Evolutionary conservation across 2,888 invertebrate species (phyloP).

Genomic region (Drosophila recens): DNA sequence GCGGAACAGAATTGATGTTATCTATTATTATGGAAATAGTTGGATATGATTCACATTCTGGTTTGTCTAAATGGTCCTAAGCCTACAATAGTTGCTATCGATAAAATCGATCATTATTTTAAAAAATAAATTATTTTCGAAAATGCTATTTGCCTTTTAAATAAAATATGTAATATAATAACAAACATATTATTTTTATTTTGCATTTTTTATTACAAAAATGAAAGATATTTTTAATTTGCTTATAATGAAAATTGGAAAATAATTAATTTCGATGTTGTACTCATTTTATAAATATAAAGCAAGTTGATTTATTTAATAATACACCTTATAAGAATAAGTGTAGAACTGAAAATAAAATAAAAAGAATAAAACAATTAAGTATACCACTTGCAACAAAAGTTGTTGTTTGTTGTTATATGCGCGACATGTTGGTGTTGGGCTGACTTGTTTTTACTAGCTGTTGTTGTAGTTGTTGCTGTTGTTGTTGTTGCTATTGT

Average conservation of each 20-base stretch:
- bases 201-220: too few relatives aligned
- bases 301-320: conserved; percentile 7
- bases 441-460: conserved; percentile 41
- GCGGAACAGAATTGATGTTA: background rate
- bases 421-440: conserved; percentile 62
- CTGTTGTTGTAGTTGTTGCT: conserved; percentile 12
- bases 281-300: background rate
- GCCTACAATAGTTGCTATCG: background rate
- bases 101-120: too few relatives aligned
- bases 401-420: conserved; percentile 39
- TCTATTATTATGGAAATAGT: background rate
- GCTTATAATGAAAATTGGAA: too few relatives aligned
- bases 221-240: too few relatives aligned
- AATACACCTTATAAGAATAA: conserved; percentile 18
- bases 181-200: too few relatives aligned
- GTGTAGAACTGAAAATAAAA: conserved; percentile 37
- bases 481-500: conserved; percentile 42
- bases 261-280: background rate
- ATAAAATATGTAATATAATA: too few relatives aligned
- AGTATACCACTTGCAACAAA: conserved; percentile 61
- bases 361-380: conserved; percentile 39
- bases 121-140: too few relatives aligned
- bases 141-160: too few relatives aligned
- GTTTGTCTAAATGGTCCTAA: background rate
- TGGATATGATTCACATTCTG: background rate